Base-by-base conservation (phyloP, 2,797 vertebrate genomes). In the Sebastiscus albofasciatus region DNA sequence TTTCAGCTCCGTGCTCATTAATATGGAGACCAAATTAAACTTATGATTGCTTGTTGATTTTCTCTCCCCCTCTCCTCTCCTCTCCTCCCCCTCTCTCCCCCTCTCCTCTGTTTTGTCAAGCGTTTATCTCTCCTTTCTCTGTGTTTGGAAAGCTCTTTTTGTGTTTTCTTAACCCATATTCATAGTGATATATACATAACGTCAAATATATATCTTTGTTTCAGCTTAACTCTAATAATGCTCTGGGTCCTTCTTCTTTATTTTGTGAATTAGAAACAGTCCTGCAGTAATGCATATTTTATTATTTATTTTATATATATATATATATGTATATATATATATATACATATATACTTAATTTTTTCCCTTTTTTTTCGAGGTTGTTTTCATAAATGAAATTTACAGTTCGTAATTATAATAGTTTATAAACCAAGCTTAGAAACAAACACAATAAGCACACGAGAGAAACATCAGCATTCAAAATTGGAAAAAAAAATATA, bases 1-100 rank as follows among this genome's bases (percentile, higher is more conserved):
- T 95, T 95, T 96, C 94, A 94, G 92, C 94, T 94, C 90, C 56
- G 71, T 76, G 89, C 90, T 94, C 94, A 95, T 96, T 96, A 96
- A 95, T 95, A 96, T 95, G 93, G 91, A 94, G 91, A 95, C 92
- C 87, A 91, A 96, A 96, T 96, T 95, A 95, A 95, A 95, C 81
- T 94, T 92, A 91, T 93, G 91, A 94, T 93, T 93, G 94, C 94
- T 95, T 95, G 94, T 95, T 95, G 94, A 93, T 95, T 94, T 94
- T 92, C 80, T 69, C 80, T 71, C 60, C 67, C 60, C 46, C 82
- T 71, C 56, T 66, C 64, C 46, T 31, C 62, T 29, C 27, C 66
- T 72, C 58, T 42, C 49, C 33, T 14, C 42, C 72, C 33, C 24
- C 54, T n/a, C 55, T n/a, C 55, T 62, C 16, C 56, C 65, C 56